These are phyloP conservation scores for Cheilosia soror DNA, from an alignment of 2,888 invertebrate genomes.

Conservation along the genomic window DNA sequence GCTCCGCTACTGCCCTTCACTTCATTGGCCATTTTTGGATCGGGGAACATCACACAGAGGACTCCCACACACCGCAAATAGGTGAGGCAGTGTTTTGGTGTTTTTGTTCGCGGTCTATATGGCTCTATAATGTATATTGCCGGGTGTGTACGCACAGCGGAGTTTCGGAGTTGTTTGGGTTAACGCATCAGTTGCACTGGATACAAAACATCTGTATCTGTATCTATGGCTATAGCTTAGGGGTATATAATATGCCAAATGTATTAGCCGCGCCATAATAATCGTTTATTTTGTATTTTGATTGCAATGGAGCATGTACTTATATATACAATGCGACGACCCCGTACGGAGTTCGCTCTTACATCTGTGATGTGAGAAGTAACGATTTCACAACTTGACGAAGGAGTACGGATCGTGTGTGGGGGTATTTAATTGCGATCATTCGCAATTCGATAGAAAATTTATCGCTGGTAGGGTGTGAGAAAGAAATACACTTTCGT, in stretches of 20 bases:
- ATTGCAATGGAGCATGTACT: conserved; percentile 50
- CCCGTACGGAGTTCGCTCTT: conserved; percentile 15
- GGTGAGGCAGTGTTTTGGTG: conserved; percentile 58
- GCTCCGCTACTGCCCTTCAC: conserved; percentile 38
- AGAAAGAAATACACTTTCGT: conserved; percentile 46
- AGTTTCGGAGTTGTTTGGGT: conserved; percentile 17
- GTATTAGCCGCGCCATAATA: conserved; percentile 55
- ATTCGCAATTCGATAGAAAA: conserved; percentile 63
- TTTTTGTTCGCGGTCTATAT: conserved; percentile 2
- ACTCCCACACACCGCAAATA: conserved; percentile 65
- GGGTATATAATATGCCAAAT: conserved; percentile 45
- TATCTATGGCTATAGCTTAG: conserved; percentile 32
- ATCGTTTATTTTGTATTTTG: conserved; percentile 62
- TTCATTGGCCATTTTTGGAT: conserved; percentile 33
- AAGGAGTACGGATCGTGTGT: conserved; percentile 53
- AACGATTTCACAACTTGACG: conserved; percentile 62
- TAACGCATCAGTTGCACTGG: conserved; percentile 40
- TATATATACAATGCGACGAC: conserved; percentile 16
- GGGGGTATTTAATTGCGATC: conserved; percentile 69
- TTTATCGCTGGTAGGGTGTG: conserved; percentile 50
- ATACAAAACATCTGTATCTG: conserved; percentile 25
- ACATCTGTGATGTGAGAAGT: conserved; percentile 51
- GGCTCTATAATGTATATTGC: conserved; percentile 5
- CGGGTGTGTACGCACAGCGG: conserved; percentile 56
- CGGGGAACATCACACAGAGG: conserved; percentile 56